Evolutionary conservation across 2,797 vertebrate genomes (phyloP).

Genomic region (Morus bassanus): DNA sequence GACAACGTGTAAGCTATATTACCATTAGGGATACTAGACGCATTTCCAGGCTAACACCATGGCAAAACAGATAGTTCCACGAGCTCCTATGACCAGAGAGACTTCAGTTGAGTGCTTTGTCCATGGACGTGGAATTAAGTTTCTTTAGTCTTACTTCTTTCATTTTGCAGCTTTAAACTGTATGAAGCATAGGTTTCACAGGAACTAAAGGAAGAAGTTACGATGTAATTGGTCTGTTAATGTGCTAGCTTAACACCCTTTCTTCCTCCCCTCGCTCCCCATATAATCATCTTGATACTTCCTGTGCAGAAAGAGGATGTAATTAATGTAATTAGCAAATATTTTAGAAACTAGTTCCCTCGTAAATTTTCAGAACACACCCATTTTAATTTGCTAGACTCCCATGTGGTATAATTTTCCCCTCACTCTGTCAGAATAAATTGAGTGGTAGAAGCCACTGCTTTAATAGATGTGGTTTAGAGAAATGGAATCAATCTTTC

Average conservation of each 20-base stretch:
- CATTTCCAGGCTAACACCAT: neutral
- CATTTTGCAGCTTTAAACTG: neutral
- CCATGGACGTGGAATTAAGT: neutral
- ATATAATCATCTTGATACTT: conserved; percentile 39
- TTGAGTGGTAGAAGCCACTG: neutral
- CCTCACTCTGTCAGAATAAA: neutral
- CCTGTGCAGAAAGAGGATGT: conserved; percentile 52
- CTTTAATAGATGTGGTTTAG: neutral
- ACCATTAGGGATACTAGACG: neutral
- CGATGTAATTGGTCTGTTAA: neutral
- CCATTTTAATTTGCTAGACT: conserved; percentile 38
- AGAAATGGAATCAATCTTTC: neutral
- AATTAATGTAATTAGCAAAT: conserved; percentile 63
- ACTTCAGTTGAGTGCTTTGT: neutral
- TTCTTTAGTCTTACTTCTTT: neutral
- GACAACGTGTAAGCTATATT: neutral
- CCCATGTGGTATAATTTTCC: conserved; percentile 23
- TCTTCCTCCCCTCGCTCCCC: neutral
- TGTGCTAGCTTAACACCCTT: neutral
- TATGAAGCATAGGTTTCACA: neutral
- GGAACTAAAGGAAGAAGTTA: neutral
- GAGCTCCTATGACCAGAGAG: neutral
- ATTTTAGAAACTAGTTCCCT: conserved; percentile 42
- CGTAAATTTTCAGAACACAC: conserved; percentile 48
- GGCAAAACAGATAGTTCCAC: neutral